A percentile compares a stretch with the other conserved stretches of the same genome.
phyloP scores from a whole-genome alignment of 35 echinoderm and acorn worm genomes.

The Hemicentrotus pulcherrimus region DNA sequence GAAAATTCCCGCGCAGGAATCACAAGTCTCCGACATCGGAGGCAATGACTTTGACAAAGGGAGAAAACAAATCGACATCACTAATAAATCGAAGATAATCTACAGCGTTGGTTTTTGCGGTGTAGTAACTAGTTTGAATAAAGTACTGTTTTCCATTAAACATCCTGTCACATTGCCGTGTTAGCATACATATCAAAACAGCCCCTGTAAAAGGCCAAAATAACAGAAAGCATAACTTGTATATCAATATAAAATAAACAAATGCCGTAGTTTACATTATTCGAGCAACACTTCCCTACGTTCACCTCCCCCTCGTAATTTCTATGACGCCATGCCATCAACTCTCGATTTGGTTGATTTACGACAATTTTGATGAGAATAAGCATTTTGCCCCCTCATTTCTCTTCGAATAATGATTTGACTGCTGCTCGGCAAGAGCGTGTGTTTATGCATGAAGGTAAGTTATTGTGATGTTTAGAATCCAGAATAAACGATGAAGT shows the following conservation, averaged over 20 bases:
- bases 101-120: neutral
- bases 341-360: constrained; percentile 22
- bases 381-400: neutral
- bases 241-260: neutral
- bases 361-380: neutral
- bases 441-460: neutral
- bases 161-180: neutral
- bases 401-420: neutral
- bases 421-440: neutral
- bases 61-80: neutral
- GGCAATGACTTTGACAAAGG: neutral
- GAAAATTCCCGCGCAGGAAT: neutral
- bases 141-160: neutral
- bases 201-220: neutral
- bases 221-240: neutral
- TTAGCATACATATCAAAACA: neutral
- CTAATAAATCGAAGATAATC: neutral
- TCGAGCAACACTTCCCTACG: neutral
- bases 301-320: neutral
- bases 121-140: neutral
- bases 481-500: neutral
- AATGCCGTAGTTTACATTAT: neutral
- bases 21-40: neutral
- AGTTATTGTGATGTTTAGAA: neutral
- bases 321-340: neutral